A percentile compares a stretch with the other conserved stretches of the same genome.
Conservation (phyloP, 2,113 vertebrate genomes). For the Melanerpes formicivorus region DNA sequence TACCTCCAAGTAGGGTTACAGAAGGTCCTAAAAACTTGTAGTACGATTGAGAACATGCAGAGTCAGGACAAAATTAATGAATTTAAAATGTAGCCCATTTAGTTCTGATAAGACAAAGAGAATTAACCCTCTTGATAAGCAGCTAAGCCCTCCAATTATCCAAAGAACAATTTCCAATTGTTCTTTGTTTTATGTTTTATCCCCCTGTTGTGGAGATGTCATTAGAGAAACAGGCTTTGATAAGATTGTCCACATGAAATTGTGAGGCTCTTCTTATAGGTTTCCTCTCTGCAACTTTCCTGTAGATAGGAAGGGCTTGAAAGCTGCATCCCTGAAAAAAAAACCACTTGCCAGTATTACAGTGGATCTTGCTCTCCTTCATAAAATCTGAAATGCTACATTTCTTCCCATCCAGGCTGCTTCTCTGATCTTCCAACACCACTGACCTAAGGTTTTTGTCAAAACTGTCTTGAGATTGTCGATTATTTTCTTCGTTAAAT, state of each 20-base stretch:
- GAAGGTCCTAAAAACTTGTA: background rate
- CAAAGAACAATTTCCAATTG: background rate
- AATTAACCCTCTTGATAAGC: conserved; percentile 22
- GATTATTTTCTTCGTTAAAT: conserved; percentile 50
- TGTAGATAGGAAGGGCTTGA: background rate
- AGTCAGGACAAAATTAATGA: background rate
- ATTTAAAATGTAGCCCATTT: background rate
- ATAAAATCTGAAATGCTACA: background rate
- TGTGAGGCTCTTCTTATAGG: background rate
- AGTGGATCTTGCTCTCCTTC: background rate
- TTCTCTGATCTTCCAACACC: background rate
- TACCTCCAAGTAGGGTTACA: background rate
- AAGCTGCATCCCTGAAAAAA: background rate
- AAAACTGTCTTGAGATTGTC: background rate
- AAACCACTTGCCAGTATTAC: background rate
- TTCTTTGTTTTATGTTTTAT: background rate
- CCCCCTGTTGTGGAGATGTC: background rate
- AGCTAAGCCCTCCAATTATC: background rate
- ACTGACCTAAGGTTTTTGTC: background rate
- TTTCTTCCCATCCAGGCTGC: background rate
- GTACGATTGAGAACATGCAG: background rate
- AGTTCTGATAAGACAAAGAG: conserved; percentile 2
- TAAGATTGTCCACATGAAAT: background rate
- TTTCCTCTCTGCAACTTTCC: conserved; percentile 3
- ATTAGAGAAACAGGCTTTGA: background rate